A percentile compares a stretch with the other conserved stretches of the same genome.
Evolutionary conservation across 2,888 invertebrate genomes (phyloP).

Genomic region (Glyphotaelius pellucidus): DNA sequence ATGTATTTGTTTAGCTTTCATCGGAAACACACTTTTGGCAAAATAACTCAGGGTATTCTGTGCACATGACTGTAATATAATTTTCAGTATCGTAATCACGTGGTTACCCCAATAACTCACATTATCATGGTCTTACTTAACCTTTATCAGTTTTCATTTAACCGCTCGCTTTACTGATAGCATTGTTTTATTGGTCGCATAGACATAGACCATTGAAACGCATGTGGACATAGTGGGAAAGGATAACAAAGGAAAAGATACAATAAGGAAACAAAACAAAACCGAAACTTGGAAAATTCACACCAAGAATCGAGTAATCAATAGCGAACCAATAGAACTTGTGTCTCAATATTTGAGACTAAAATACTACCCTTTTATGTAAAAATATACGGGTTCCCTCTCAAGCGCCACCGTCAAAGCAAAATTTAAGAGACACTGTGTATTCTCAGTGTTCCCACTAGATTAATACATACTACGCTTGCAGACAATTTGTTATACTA

Average conservation of each 20-base stretch:
- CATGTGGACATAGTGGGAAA: neutral
- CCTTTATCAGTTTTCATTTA: neutral
- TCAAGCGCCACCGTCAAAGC: no score
- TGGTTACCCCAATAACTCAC: neutral
- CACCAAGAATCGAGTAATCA: neutral
- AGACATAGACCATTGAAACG: neutral
- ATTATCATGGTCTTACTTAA: neutral
- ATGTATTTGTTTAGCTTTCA: neutral
- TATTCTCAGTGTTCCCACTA: no score
- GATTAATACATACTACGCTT: no score
- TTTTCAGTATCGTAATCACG: neutral
- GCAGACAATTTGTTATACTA: no score
- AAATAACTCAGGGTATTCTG: neutral
- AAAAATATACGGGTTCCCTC: no score
- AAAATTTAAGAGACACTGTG: no score
- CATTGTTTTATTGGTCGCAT: neutral
- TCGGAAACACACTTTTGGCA: neutral
- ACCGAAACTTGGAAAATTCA: neutral
- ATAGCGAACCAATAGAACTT: neutral
- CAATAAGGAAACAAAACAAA: neutral
- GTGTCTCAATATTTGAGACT: neutral
- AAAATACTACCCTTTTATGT: neutral
- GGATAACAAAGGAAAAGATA: neutral
- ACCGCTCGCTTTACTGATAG: neutral
- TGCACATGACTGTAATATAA: neutral